These are phyloP conservation scores for Heliconius hortense DNA, from an alignment of 2,888 invertebrate species.

Conservation along the genomic window DNA sequence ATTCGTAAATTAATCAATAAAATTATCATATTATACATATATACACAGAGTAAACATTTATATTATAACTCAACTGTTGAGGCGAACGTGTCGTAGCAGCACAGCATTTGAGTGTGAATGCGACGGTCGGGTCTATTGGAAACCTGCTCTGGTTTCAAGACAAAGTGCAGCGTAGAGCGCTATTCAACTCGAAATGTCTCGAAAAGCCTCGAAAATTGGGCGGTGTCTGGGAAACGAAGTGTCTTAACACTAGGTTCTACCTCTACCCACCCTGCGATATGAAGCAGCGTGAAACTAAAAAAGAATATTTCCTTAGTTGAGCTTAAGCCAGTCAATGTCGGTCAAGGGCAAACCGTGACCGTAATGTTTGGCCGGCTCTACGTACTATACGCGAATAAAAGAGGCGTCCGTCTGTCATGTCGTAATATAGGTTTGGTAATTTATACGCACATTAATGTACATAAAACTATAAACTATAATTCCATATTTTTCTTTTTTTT, in stretches of 20 bases:
- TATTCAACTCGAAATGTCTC: background rate
- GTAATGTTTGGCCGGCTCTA: constrained; percentile 9
- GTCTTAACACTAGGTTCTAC: background rate
- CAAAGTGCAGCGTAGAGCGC: background rate
- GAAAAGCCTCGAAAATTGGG: background rate
- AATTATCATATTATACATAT: constrained; percentile 1
- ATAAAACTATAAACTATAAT: background rate
- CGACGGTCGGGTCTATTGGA: background rate
- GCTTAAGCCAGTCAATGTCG: constrained; percentile 10
- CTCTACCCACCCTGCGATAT: background rate
- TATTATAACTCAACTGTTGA: background rate
- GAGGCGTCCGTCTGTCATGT: background rate
- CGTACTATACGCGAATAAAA: constrained; percentile 9
- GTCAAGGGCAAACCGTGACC: constrained; percentile 20
- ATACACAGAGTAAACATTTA: background rate
- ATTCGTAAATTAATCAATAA: background rate
- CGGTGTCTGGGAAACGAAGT: background rate
- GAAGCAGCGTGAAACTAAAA: background rate
- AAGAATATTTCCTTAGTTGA: background rate
- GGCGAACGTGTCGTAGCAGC: background rate
- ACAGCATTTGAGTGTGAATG: too few relatives aligned
- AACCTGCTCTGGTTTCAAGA: background rate
- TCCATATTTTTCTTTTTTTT: too few relatives aligned
- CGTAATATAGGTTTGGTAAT: background rate
- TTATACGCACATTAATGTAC: background rate